Evolutionary conservation across 2,797 vertebrate species (phyloP), one percentile per base, ranked within the genome.

Genomic region (Falco biarmicus): DNA sequence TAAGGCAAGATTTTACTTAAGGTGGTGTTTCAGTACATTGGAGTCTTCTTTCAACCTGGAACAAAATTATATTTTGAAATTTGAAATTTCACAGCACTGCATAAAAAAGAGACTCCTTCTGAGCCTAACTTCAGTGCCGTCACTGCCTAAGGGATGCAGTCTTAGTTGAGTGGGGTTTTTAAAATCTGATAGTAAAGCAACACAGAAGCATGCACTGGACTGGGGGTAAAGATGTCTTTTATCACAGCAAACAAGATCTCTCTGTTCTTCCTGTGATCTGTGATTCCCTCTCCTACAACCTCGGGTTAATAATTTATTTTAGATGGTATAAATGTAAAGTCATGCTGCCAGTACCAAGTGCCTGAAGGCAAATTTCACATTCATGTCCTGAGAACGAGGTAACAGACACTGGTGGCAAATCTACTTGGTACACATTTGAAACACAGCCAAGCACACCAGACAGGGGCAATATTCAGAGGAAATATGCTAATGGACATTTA

Each of bases 321-420:
- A 78, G 53, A 64, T 11, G 9, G 75, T 24, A 76, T 53, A 70
- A 61, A 66, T 34, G 45, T 74, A 15, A 92, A 89, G 63, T 87
- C 76, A 65, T 77, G n/a, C 57, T 87, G 92, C 51, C 77, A 87
- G 45, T 25, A 65, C 22, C 65, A 59, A 78, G 25, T 66, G 71
- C 31, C 77, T 83, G 48, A 53, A 77, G 39, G 65, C 48, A 96
- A 90, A 96, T 81, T 93, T 93, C 60, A 77, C 43, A 93, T 80
- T 57, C 18, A 28, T 20, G 43, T 68, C 63, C 63, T 70, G 56
- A 92, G 78, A 93, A 75, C 31, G 43, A 78, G 80, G 3, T 54
- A 87, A 77, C 15, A 57, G 56, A 54, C 25, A 68, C 7, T 8
- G 12, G 43, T 64, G 61, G 87, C 57, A 89, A 85, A 54, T 57